Evolutionary conservation across 2,888 invertebrate genomes (phyloP), one percentile per base, ranked within the genome.

Genomic region (Drosophila borealis): DNA sequence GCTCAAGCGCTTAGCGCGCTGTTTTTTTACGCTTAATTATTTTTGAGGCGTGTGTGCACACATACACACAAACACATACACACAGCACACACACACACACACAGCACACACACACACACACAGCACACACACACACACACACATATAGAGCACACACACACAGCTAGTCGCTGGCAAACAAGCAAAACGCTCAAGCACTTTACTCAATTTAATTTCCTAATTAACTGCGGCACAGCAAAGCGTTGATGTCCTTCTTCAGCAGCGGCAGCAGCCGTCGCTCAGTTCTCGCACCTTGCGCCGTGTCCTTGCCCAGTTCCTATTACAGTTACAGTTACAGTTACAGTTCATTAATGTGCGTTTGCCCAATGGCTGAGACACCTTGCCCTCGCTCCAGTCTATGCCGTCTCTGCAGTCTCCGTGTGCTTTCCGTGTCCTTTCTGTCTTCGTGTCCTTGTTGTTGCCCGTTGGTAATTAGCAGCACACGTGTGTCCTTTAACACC

Each of bases 141-240:
- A 17, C 8, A 13, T 3, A 3, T 3, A 37, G 1, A n/a, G 2
- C 42, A 25, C 56, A 56, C 33, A 3, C 11, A 41, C 33, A 25
- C 6, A n/a, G 14, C 0, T 8, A 4, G 39, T 34, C 34, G 37
- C 8, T 55, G 49, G 59, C 76, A 85, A 87, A 86, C 86, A 81
- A 67, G 78, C 82, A 75, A 82, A 87, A 79, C 81, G 85, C 70
- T 82, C 76, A 78, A 76, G 79, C 88, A 88, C 82, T 87, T 89
- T 88, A 80, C 69, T 89, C 89, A 89, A 89, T 89, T 89, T 84
- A 88, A 89, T 89, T 89, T 88, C 82, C 89, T 89, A 89, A 89
- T 89, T 89, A 88, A 87, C 80, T 88, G 74, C 78, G 72, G 72
- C 74, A 59, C 57, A 62, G 75, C 67, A 64, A 63, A 69, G 48